Base-by-base conservation (phyloP, 2,113 vertebrate species). In the Microcebus murinus region DNA sequence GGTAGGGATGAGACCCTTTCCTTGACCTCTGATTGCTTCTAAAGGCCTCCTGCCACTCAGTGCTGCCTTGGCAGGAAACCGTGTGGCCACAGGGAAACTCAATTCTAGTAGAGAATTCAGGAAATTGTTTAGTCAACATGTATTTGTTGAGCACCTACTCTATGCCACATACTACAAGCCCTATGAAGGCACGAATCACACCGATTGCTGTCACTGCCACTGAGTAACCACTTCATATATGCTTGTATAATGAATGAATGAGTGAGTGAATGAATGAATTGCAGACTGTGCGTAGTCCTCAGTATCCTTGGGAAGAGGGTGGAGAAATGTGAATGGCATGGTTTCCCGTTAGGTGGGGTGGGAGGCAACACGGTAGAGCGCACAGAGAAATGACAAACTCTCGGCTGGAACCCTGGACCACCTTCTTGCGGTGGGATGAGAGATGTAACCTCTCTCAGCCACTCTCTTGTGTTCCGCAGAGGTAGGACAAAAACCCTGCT, bases 1-100 rank as follows among this genome's bases (percentile, higher is more conserved):
- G 5, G 48, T 2, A 23, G 21, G 4, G 18, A 34, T 27, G 29
- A 65, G n/a, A 18, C 0, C 1, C 0, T 34, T 61, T 86, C 18
- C 9, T 81, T n/a, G 34, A 61, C 34, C 3, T 83, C 57, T 82
- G 21, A 34, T 4, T 76, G 77, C 14, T 85, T 95, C 84, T 55
- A n/a, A 90, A 61, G 65, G 4, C 34, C 29, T 65, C 71, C 70
- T 59, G 45, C 13, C 48, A 31, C 3, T 3, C 27, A 21, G 45
- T n/a, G 34, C 5, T 14, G 50, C 11, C 15, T 59, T n/a, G 20
- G 39, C 11, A 50, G 42, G 68, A 67, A 52, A 61, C 1, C 8
- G 21, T 61, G 5, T 13, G 39, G 42, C 45, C 67, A 83, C 42
- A 13, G 79, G 14, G 15, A 29, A 15, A 39, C 29, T 23, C 31